Conservation (phyloP, 2,888 invertebrate species). For the Aleiodes testaceus region DNA sequence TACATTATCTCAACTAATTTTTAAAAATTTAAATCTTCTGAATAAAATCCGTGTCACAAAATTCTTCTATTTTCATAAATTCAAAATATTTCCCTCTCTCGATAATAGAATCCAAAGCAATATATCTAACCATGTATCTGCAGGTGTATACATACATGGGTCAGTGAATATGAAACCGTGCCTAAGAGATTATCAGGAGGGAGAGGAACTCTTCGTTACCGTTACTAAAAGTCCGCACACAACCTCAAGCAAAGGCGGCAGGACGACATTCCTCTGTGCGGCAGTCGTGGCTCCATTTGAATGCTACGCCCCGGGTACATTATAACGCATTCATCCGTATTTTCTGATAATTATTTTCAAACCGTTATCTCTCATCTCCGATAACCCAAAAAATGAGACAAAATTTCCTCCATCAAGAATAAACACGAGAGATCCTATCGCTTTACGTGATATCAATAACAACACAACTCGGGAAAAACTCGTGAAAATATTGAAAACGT, state of each 20-base stretch:
- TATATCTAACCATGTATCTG: constrained; percentile 5
- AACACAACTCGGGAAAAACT: neutral
- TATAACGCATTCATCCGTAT: constrained; percentile 26
- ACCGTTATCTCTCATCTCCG: constrained; percentile 28
- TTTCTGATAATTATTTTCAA: constrained; percentile 31
- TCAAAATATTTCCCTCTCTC: neutral
- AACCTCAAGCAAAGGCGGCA: constrained; percentile 59
- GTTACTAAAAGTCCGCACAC: constrained; percentile 52
- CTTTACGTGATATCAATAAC: neutral
- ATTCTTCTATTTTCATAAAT: too few relatives aligned
- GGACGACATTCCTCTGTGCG: constrained; percentile 64
- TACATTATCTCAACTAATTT: too few relatives aligned
- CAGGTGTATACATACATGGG: constrained; percentile 28
- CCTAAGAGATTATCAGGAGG: constrained; percentile 18
- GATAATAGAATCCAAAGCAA: constrained; percentile 12
- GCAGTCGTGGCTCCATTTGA: constrained; percentile 50
- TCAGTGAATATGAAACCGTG: constrained; percentile 15
- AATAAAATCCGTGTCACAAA: too few relatives aligned
- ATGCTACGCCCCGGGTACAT: constrained; percentile 39
- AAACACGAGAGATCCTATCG: neutral
- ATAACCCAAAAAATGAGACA: neutral
- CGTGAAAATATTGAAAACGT: constrained; percentile 26
- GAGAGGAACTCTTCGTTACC: constrained; percentile 55
- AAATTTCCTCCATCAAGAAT: neutral
- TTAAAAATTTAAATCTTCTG: too few relatives aligned